Conservation (phyloP, 1,140 invertebrate genomes). For the Drosophila sechellia region DNA sequence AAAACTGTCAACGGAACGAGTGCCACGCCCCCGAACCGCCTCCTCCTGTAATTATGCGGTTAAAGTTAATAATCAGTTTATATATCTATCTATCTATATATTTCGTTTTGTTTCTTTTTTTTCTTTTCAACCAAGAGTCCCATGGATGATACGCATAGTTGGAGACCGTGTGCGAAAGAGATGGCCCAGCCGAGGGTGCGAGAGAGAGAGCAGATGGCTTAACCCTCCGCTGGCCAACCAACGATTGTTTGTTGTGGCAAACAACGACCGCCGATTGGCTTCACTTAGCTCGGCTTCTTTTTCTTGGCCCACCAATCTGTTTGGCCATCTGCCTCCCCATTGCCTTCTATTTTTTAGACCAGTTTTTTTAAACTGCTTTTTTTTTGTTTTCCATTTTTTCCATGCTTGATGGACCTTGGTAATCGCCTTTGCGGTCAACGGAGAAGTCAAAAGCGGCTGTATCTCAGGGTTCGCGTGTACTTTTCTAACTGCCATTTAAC, state of each 20-base stretch:
- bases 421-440: constrained; percentile 42
- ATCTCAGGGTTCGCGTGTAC: constrained; percentile 54
- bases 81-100: constrained; percentile 14
- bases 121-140: constrained; percentile 21
- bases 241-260: constrained; percentile 49
- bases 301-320: constrained; percentile 27
- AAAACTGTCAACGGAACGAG: constrained; percentile 70
- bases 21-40: constrained; percentile 46
- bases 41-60: constrained; percentile 60
- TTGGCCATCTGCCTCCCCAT: constrained; percentile 11
- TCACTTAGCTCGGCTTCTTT: constrained; percentile 26
- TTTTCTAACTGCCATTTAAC: constrained; percentile 62
- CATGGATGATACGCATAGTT: constrained; percentile 52
- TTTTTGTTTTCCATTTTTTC: neutral
- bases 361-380: neutral
- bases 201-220: constrained; percentile 10
- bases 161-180: constrained; percentile 7
- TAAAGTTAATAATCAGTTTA: constrained; percentile 71
- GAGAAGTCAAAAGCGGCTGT: constrained; percentile 31
- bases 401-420: constrained; percentile 55
- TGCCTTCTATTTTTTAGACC: neutral
- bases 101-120: neutral
- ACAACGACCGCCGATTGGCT: constrained; percentile 45
- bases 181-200: neutral
- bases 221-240: constrained; percentile 35